phyloP scores from a whole-genome alignment of 2,113 vertebrate species.

The Sturnira hondurensis region DNA sequence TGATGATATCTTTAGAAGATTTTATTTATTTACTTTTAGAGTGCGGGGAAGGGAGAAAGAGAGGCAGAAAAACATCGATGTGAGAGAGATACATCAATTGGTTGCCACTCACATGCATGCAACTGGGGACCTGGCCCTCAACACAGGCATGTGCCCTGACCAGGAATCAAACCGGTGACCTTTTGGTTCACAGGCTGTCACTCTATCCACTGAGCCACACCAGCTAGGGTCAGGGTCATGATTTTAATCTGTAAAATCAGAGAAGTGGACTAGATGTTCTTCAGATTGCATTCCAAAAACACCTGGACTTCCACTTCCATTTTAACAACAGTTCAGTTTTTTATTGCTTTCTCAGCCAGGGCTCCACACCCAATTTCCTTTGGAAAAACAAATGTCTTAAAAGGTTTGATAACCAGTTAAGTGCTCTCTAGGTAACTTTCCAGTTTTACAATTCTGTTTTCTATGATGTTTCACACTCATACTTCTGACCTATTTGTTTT shows the following conservation, averaged over 20 bases:
- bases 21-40: no score
- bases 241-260: background rate
- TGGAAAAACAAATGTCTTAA: background rate
- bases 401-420: background rate
- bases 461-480: background rate
- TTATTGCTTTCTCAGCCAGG: background rate
- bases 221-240: background rate
- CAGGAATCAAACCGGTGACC: no score
- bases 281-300: background rate
- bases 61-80: no score
- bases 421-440: background rate
- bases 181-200: no score
- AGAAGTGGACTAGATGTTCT: background rate
- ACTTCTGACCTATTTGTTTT: conserved; percentile 40
- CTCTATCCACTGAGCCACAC: no score
- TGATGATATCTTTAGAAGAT: background rate
- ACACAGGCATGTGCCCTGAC: no score
- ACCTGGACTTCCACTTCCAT: background rate
- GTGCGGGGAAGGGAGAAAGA: no score
- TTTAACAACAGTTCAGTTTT: background rate
- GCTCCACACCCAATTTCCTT: background rate
- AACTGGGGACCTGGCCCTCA: no score
- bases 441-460: background rate
- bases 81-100: no score
- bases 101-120: no score